Conservation (phyloP, 1,140 invertebrate genomes). For the Copidosoma floridanum region DNA sequence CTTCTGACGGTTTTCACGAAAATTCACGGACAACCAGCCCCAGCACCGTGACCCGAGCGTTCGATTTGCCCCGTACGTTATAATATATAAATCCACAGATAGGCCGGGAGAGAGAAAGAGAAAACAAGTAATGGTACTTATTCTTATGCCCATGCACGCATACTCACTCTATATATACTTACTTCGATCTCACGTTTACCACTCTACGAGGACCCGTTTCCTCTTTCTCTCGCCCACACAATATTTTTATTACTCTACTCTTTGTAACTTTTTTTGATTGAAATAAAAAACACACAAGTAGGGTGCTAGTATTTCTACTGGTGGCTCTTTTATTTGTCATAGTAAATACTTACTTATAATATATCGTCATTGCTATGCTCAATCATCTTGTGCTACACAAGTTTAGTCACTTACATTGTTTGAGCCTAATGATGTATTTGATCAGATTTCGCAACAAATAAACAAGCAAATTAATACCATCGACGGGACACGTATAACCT, state of each 20-base stretch:
- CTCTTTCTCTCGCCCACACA: constrained; percentile 37
- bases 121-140: no score
- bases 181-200: no score
- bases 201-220: no score
- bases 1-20: constrained; percentile 22
- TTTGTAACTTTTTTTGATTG: constrained; percentile 54
- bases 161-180: no score
- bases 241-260: constrained; percentile 43
- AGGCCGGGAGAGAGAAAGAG: no score
- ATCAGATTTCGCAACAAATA: not conserved
- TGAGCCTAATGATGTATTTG: not conserved
- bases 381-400: not conserved
- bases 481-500: constrained; percentile 48
- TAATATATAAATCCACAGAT: no score
- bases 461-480: no score
- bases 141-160: no score
- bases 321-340: no score
- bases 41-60: not conserved
- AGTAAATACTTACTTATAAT: not conserved
- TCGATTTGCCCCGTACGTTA: not conserved
- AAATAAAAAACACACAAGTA: constrained; percentile 50
- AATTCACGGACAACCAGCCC: no score
- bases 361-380: not conserved
- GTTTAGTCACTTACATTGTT: not conserved
- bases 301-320: not conserved